Evolutionary conservation across 2,113 vertebrate genomes (phyloP).

Genomic region (Ageneiosus marmoratus): DNA sequence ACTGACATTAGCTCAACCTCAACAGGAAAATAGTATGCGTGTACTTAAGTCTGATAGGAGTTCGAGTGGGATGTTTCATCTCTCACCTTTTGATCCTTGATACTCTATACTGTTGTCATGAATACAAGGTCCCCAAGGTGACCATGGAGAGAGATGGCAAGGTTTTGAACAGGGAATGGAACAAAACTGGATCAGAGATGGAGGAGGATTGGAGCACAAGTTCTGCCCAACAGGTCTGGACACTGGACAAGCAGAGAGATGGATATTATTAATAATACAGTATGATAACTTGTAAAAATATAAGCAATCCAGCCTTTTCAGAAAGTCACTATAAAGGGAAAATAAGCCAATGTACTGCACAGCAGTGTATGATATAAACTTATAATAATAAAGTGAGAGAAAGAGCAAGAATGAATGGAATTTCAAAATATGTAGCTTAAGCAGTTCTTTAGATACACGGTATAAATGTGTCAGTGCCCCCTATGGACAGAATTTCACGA

Average conservation of each 20-base stretch:
- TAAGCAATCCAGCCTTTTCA: neutral
- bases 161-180: slow-evolving; percentile 70
- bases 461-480: too few species aligned
- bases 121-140: slow-evolving; percentile 76
- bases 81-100: slow-evolving; percentile 78
- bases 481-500: too few species aligned
- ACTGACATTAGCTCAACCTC: slow-evolving; percentile 11
- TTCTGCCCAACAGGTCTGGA: slow-evolving; percentile 74
- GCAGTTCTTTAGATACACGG: too few species aligned
- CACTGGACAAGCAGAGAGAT: slow-evolving; percentile 58
- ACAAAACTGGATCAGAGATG: slow-evolving; percentile 74
- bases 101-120: slow-evolving; percentile 77
- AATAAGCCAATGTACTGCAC: neutral
- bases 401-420: too few species aligned
- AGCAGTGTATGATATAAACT: too few species aligned
- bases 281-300: neutral
- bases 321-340: neutral
- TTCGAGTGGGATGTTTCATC: slow-evolving; percentile 26
- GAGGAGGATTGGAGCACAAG: slow-evolving; percentile 70
- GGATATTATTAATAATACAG: neutral
- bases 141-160: slow-evolving; percentile 78
- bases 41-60: neutral
- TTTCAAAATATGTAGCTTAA: too few species aligned
- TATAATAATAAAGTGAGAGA: too few species aligned
- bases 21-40: neutral